A percentile compares a stretch with the other conserved stretches of the same genome.
Evolutionary conservation across 2,888 invertebrate genomes (phyloP).

Genomic region (Drosophila stalkeri): DNA sequence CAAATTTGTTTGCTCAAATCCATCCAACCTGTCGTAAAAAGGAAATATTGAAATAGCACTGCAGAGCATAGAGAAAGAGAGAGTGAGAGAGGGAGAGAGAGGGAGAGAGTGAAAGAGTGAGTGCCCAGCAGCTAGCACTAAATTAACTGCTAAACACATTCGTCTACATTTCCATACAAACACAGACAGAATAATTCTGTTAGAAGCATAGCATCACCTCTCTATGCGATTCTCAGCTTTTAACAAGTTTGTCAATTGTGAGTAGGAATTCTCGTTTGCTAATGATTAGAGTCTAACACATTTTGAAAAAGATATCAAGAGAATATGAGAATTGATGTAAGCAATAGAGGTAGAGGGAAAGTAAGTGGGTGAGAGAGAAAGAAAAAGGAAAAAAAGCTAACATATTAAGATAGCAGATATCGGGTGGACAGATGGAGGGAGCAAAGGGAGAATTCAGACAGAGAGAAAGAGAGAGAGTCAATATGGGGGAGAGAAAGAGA

Average conservation of each 20-base stretch:
- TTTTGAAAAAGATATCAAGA: too few relatives aligned
- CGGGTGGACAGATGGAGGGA: not conserved
- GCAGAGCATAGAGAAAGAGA: not conserved
- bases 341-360: not conserved
- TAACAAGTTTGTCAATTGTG: too few relatives aligned
- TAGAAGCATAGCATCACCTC: not conserved
- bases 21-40: slow-evolving; percentile 6
- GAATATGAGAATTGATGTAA: too few relatives aligned
- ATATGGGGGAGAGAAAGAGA: not conserved
- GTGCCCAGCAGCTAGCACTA: slow-evolving; percentile 5
- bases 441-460: not conserved
- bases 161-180: not conserved
- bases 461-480: not conserved
- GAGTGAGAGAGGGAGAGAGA: not conserved
- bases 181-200: not conserved
- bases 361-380: too few relatives aligned
- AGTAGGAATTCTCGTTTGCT: not conserved
- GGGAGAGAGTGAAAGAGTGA: not conserved
- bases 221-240: slow-evolving; percentile 14
- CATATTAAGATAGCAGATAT: not conserved
- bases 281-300: too few relatives aligned
- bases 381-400: not conserved
- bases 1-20: slow-evolving; percentile 6
- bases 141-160: not conserved
- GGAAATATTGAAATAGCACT: too few relatives aligned